phyloP scores from a whole-genome alignment of 1,140 invertebrate genomes.

The Reticulitermes speratus region DNA sequence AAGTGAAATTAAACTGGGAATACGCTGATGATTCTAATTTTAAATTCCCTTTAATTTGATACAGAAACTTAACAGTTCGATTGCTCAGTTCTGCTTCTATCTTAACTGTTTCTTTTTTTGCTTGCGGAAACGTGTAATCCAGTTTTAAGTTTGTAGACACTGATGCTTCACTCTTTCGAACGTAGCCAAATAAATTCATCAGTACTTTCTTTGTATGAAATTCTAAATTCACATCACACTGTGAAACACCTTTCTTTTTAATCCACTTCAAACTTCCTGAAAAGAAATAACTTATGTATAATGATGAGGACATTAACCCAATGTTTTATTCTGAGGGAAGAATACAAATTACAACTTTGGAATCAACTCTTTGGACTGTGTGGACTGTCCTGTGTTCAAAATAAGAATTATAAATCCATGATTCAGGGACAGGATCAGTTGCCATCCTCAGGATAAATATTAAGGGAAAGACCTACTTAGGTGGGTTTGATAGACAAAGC shows the following conservation, averaged over 20 bases:
- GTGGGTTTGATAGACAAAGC: too few species aligned
- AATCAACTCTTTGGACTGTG: not conserved
- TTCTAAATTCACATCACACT: conserved; percentile 65
- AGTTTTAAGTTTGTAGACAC: conserved; percentile 59
- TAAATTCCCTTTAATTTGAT: conserved; percentile 58
- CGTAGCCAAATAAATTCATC: conserved; percentile 66
- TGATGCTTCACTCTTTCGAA: conserved; percentile 56
- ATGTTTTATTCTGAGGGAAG: not conserved
- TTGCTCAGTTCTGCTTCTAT: conserved; percentile 65
- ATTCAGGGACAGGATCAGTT: too few species aligned
- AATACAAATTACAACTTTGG: not conserved
- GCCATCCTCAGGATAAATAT: too few species aligned
- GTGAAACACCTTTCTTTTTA: conserved; percentile 65
- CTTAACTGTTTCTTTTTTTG: conserved; percentile 64
- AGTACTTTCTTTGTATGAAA: conserved; percentile 68
- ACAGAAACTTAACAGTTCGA: conserved; percentile 59
- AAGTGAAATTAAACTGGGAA: conserved; percentile 69
- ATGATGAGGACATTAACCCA: not conserved
- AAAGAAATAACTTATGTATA: not conserved
- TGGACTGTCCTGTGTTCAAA: too few species aligned
- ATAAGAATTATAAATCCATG: too few species aligned
- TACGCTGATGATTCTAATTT: conserved; percentile 71
- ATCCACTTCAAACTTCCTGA: conserved; percentile 49
- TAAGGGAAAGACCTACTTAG: too few species aligned
- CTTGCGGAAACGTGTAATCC: conserved; percentile 66